Percentiles rank a stretch among this genome's conserved stretches.
Evolutionary conservation across 2,888 invertebrate genomes (phyloP).

Genomic region (Cerceris rybyensis): DNA sequence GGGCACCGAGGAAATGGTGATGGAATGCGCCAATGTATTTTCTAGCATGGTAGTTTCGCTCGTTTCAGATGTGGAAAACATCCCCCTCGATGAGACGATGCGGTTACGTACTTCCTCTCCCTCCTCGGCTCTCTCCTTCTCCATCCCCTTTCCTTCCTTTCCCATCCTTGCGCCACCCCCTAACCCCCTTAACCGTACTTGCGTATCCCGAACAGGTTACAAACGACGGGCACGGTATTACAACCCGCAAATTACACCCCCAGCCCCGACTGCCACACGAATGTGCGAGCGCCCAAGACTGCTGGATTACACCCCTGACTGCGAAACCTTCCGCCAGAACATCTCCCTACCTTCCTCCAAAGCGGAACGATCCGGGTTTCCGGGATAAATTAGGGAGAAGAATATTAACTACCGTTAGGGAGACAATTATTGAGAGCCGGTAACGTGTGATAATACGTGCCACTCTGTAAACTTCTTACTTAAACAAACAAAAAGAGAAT

Average conservation of each 20-base stretch:
- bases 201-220: conserved; percentile 74
- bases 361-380: conserved; percentile 42
- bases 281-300: conserved; percentile 54
- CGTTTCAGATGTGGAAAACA: conserved; percentile 64
- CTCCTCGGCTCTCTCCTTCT: conserved; percentile 46
- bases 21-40: conserved; percentile 41
- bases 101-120: conserved; percentile 73
- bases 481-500: too few relatives aligned
- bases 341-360: conserved; percentile 26
- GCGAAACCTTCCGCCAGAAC: conserved; percentile 38
- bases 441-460: not conserved
- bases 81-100: conserved; percentile 74
- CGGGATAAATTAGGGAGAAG: conserved; percentile 52
- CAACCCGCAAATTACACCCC: conserved; percentile 76
- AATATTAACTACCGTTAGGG: conserved; percentile 49
- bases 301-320: conserved; percentile 54
- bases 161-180: conserved; percentile 19
- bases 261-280: conserved; percentile 45
- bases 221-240: conserved; percentile 76
- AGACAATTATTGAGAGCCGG: conserved; percentile 46
- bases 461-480: too few relatives aligned
- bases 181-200: conserved; percentile 54
- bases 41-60: conserved; percentile 47
- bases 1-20: conserved; percentile 15
- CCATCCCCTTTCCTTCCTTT: conserved; percentile 36